Percentiles rank a stretch among this genome's conserved stretches.
Conservation (phyloP, 2,888 invertebrate species). For the Cephus rjabovi region DNA sequence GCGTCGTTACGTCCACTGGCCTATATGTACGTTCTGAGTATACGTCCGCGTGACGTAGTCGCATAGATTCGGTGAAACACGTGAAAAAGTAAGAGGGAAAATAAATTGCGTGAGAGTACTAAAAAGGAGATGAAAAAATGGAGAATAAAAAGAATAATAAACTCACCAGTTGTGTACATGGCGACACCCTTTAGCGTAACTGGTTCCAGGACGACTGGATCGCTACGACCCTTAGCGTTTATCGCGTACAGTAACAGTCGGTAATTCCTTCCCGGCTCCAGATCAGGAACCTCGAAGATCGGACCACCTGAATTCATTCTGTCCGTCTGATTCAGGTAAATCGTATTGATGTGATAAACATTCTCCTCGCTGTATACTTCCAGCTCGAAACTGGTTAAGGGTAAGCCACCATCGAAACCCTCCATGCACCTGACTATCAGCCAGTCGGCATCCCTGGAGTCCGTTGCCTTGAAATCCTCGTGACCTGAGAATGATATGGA, state of each 20-base stretch:
- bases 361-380: constrained; percentile 60
- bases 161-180: constrained; percentile 67
- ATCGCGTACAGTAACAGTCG: constrained; percentile 85
- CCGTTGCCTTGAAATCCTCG: constrained; percentile 54
- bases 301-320: constrained; percentile 62
- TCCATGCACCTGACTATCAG: constrained; percentile 88
- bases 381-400: constrained; percentile 73
- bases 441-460: constrained; percentile 73
- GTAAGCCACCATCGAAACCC: constrained; percentile 88
- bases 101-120: not conserved
- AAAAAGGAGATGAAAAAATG: no score
- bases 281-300: constrained; percentile 76
- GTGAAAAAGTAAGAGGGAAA: not conserved
- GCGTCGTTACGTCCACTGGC: not conserved
- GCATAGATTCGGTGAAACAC: not conserved
- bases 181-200: constrained; percentile 88
- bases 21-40: not conserved
- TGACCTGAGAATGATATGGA: constrained; percentile 11
- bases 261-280: constrained; percentile 81
- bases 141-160: not conserved
- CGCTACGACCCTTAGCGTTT: constrained; percentile 89
- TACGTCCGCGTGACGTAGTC: not conserved
- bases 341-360: constrained; percentile 53
- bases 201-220: constrained; percentile 84
- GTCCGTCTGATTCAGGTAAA: constrained; percentile 56